phyloP scores from a whole-genome alignment of 2,113 vertebrate genomes.

The Hassar affinis region DNA sequence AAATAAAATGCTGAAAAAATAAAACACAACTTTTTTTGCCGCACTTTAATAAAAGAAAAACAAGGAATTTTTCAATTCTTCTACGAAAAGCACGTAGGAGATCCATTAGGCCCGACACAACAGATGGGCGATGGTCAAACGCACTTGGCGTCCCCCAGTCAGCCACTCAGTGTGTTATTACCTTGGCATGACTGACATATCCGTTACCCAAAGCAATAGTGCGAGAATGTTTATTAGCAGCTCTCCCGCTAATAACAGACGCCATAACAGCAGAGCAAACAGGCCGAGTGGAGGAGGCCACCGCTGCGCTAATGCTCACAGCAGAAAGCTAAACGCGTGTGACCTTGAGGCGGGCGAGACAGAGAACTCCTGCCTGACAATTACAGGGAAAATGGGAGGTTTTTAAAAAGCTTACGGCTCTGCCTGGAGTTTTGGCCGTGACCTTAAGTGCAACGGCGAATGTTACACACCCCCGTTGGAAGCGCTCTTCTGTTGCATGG shows the following conservation, averaged over 20 bases:
- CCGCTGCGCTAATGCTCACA: slow-evolving; percentile 41
- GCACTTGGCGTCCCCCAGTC: slow-evolving; percentile 43
- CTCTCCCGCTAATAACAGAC: slow-evolving; percentile 47
- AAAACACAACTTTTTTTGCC: neutral
- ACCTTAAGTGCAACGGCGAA: slow-evolving; percentile 31
- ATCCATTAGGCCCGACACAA: slow-evolving; percentile 49
- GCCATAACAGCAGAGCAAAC: slow-evolving; percentile 44
- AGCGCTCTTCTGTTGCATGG: neutral
- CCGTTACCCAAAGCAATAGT: slow-evolving; percentile 50
- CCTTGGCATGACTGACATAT: slow-evolving; percentile 46
- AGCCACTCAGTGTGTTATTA: slow-evolving; percentile 46
- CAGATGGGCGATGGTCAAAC: slow-evolving; percentile 53
- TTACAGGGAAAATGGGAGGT: slow-evolving; percentile 44
- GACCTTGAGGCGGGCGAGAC: slow-evolving; percentile 46
- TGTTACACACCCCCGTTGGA: slow-evolving; percentile 10
- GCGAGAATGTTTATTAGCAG: slow-evolving; percentile 45
- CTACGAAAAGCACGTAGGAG: slow-evolving; percentile 44
- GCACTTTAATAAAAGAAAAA: slow-evolving; percentile 35
- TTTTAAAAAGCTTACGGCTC: slow-evolving; percentile 43
- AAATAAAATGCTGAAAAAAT: slow-evolving; percentile 25
- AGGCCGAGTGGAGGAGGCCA: slow-evolving; percentile 42
- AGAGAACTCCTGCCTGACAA: slow-evolving; percentile 41
- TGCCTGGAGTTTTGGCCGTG: slow-evolving; percentile 35
- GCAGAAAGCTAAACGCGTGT: slow-evolving; percentile 49
- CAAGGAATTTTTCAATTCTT: slow-evolving; percentile 32